Conservation (phyloP, 23 tunicate genomes). For the Botrylloides violaceus region DNA sequence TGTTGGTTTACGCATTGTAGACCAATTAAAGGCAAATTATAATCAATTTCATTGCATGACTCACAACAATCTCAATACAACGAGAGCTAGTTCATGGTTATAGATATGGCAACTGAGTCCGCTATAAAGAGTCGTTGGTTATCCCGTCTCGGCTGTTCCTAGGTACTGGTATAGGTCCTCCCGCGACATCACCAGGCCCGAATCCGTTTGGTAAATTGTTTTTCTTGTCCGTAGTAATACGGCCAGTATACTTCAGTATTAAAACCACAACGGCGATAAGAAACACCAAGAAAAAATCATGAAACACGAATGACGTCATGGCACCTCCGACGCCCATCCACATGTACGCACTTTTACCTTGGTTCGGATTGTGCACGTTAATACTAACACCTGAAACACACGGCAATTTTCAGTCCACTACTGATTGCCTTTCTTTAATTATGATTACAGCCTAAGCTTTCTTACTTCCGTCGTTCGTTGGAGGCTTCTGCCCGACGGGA, state of each 20-base stretch:
- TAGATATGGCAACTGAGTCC: no score
- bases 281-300: constrained; percentile 43
- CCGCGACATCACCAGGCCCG: constrained; percentile 8
- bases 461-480: background rate
- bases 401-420: no score
- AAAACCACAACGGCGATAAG: constrained; percentile 25
- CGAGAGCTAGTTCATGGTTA: no score
- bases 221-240: background rate
- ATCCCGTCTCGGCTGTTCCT: background rate
- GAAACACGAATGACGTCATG: constrained; percentile 36
- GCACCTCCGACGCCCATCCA: constrained; percentile 64
- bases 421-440: no score
- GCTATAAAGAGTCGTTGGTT: background rate
- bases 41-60: no score
- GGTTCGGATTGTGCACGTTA: constrained; percentile 23
- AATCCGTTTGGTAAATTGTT: background rate
- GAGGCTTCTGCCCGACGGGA: background rate
- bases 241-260: background rate
- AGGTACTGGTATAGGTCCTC: background rate
- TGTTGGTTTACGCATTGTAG: no score
- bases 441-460: background rate
- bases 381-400: background rate
- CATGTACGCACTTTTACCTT: constrained; percentile 46
- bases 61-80: no score
- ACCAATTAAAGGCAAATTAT: no score